phyloP scores from a whole-genome alignment of 2,113 vertebrate species.

The Hypomesus transpacificus region DNA sequence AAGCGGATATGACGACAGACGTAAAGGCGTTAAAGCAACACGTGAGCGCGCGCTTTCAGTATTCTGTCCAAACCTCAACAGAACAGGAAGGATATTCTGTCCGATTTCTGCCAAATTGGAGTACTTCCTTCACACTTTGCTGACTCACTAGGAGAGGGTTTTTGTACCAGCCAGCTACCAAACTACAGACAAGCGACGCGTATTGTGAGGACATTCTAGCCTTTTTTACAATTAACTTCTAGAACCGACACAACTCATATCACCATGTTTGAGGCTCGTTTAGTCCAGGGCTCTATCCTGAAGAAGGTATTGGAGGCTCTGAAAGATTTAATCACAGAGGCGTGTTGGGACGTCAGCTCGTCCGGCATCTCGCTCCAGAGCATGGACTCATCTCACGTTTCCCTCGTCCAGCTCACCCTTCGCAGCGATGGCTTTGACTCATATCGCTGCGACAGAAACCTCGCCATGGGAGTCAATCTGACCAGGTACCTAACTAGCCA shows the following conservation, averaged over 20 bases:
- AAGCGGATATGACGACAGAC: slow-evolving; percentile 55
- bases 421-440: slow-evolving; percentile 98
- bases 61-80: neutral
- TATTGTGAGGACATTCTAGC: neutral
- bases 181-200: no score
- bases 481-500: slow-evolving; percentile 72
- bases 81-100: no score
- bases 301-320: slow-evolving; percentile 96
- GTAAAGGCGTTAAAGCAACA: slow-evolving; percentile 33
- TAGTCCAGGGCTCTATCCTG: slow-evolving; percentile 94
- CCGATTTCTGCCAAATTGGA: no score
- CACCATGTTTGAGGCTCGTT: slow-evolving; percentile 92
- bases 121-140: no score
- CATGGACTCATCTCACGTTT: slow-evolving; percentile 98
- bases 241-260: slow-evolving; percentile 10
- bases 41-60: slow-evolving; percentile 42
- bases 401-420: slow-evolving; percentile 94
- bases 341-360: slow-evolving; percentile 97
- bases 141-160: no score
- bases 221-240: neutral
- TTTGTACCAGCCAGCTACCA: no score
- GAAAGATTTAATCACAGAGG: slow-evolving; percentile 97
- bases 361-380: slow-evolving; percentile 95
- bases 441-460: slow-evolving; percentile 95
- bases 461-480: slow-evolving; percentile 96